Base-by-base conservation (phyloP, 2,113 vertebrate genomes). In the Brachypodius melanocephalos region DNA sequence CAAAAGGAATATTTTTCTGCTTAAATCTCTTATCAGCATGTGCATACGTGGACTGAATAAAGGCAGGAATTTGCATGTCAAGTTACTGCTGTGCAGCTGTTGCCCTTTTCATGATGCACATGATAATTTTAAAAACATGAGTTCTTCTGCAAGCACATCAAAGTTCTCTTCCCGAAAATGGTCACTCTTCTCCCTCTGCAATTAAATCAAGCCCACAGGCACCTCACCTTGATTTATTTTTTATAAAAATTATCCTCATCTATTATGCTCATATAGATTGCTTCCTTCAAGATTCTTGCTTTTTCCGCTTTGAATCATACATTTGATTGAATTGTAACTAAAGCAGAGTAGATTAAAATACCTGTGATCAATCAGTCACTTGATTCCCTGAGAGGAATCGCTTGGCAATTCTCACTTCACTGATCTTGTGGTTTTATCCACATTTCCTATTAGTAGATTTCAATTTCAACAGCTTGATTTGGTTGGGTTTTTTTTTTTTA, bases 61-160 rank as follows among this genome's bases (percentile, higher is more conserved):
- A 94, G 24, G 61, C 79, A 92, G 66, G 73, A 96, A 97, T 97
- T 96, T 96, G 66, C 84, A 95, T 89, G 80, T 91, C 63, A 93
- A 77, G 45, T 90, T 96, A 68, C 71, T 94, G 88, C 89, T 95
- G 87, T 96, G 94, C 88, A 96, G 97, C 91, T 97, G 66, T 67
- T 96, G 88, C 80, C 78, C 90, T 97, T 97, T 95, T 95, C 62
- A 85, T 46, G 58, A 92, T 95, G 61, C 66, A 79, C 15, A 16
- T 63, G 91, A 91, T 96, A 94, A 91, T 95, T 92, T 96, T 82
- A 92, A 96, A 96, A 89, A 94, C 87, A 76, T 0, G 5, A 86
- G 34, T 93, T 95, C 88, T 96, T 92, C 62, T 63, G 93, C n/a
- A 40, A 87, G 63, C 42, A 85, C 20, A 66, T 90, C 54, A 68